A percentile compares a stretch with the other conserved stretches of the same genome.
Conservation (phyloP, 1,140 invertebrate species). For the Drosophila carrolli region DNA sequence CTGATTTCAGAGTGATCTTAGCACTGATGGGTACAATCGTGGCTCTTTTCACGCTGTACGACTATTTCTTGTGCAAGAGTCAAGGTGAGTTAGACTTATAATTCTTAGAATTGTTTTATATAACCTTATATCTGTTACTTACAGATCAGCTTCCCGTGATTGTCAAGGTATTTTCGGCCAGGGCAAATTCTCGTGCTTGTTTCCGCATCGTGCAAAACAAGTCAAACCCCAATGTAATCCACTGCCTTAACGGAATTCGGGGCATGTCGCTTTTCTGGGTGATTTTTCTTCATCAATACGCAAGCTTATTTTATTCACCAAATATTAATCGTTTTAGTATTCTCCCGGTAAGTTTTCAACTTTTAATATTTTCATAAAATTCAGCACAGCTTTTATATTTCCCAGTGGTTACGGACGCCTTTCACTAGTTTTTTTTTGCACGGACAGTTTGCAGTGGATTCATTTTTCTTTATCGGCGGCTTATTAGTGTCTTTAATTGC, state of each 20-base stretch:
- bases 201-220: conserved; percentile 25
- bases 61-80: conserved; percentile 37
- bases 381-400: not conserved
- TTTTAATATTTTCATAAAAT: not conserved
- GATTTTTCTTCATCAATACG: conserved; percentile 78
- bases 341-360: conserved; percentile 1
- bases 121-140: not conserved
- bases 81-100: conserved; percentile 11
- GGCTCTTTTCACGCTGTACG: conserved; percentile 27
- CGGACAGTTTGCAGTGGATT: conserved; percentile 89
- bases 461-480: conserved; percentile 89
- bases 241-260: conserved; percentile 86
- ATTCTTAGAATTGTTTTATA: not conserved
- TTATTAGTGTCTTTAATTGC: conserved; percentile 88
- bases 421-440: too few relatives aligned
- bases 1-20: conserved; percentile 34
- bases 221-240: conserved; percentile 55
- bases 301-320: conserved; percentile 20
- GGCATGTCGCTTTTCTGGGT: conserved; percentile 88
- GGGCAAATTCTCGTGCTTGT: conserved; percentile 38
- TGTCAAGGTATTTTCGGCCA: conserved; percentile 48
- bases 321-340: conserved; percentile 52
- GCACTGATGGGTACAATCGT: conserved; percentile 15
- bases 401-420: too few relatives aligned
- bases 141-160: conserved; percentile 23